Base-by-base conservation (phyloP, 30 jellyfish, hydroid and myxozoan genomes). In the Mastigias papua region DNA sequence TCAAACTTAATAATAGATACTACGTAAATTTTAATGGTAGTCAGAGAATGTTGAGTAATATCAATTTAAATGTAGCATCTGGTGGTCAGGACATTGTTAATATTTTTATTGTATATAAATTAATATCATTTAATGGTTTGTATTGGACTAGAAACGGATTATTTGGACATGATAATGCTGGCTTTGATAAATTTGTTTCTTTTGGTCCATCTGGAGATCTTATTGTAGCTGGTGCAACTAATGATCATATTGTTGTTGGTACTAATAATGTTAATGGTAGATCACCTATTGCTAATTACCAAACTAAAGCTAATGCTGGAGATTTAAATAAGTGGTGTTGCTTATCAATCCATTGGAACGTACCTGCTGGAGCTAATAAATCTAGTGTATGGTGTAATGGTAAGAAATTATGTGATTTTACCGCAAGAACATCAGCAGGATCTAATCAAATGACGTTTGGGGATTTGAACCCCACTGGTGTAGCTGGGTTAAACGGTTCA, bases 111-210 rank as follows among this genome's bases (percentile, higher is more conserved):
- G 93, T 58, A 26, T 48, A 70, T 54, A 34, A 26, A 51, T 50
- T 71, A 29, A 51, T 49, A 64, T 28, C 93, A 54, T 11, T 29
- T 34, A 72, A 71, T 49, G 88, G 88, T 7, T 13, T 89, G 57
- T 33, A 83, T 60, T 71, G 89, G 88, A 1, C 33, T 20, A 61
- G 61, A 57, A 70, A 71, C 48, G 88, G 93, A 2, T 58, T 84
- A 70, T 84, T 70, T 84, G 81, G 93, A 1, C 89, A 84, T 34
- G 93, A 84, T 84, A 32, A 71, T 46, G 78, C 79, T 21, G 92
- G 88, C 19, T 82, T 11, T 33, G 92, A 67, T 67, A 31, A 69
- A 67, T 69, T 69, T 21, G 73, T 80, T 48, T 70, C 48, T 3
- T 34, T 80, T 25, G 73, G 73, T 32, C 82, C 83, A 34, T 34